A percentile compares a stretch with the other conserved stretches of the same genome.
phyloP scores from a whole-genome alignment of 2,113 vertebrate species.

The Trinectes maculatus region DNA sequence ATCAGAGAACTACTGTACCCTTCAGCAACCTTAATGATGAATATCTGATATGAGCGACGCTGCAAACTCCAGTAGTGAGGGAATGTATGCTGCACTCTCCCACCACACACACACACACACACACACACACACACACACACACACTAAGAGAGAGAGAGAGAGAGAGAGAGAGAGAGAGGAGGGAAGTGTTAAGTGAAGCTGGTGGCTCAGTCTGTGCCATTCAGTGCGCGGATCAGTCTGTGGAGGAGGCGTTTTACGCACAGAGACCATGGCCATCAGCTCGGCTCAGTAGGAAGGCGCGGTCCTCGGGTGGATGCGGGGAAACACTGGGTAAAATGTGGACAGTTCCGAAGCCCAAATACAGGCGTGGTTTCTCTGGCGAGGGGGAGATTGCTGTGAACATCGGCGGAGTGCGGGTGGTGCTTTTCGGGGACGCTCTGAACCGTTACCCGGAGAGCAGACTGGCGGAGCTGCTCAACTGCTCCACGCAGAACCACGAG shows the following conservation, averaged over 20 bases:
- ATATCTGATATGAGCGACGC: too few relatives aligned
- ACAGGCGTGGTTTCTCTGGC: conserved; percentile 73
- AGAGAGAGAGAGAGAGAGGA: conserved; percentile 35
- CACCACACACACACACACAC: too few relatives aligned
- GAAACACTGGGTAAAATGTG: conserved; percentile 72
- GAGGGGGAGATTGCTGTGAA: conserved; percentile 91
- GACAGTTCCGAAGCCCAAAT: conserved; percentile 81
- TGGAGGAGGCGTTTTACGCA: conserved; percentile 38
- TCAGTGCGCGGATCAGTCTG: conserved; percentile 16
- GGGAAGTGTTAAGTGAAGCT: conserved; percentile 26
- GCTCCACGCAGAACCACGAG: conserved; percentile 85
- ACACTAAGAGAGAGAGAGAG: conserved; percentile 13
- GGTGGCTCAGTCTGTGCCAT: conserved; percentile 35
- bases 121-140: too few relatives aligned
- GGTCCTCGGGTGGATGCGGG: too few relatives aligned
- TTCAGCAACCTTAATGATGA: too few relatives aligned
- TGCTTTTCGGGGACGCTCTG: conserved; percentile 88
- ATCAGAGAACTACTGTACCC: too few relatives aligned
- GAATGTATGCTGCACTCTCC: not conserved
- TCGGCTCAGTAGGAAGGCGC: too few relatives aligned
- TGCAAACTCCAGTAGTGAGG: not conserved
- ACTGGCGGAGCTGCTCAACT: conserved; percentile 90
- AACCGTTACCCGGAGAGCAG: conserved; percentile 93
- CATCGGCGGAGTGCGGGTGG: conserved; percentile 92
- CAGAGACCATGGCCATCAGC: conserved; percentile 22